Conservation (phyloP, 2,888 invertebrate species). For the Drosophila limbata region DNA sequence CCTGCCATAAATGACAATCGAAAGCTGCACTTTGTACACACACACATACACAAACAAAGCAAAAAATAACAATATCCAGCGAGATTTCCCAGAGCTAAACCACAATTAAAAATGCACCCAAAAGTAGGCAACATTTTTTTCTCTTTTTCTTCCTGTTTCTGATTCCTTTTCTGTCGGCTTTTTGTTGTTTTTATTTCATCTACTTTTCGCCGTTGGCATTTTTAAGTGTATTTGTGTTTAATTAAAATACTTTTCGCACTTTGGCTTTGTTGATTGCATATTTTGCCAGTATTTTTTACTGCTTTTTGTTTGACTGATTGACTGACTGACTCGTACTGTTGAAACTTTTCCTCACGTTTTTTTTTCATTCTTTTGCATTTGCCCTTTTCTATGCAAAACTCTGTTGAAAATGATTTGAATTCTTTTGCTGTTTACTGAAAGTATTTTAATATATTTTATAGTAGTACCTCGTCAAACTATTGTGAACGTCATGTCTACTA, state of each 20-base stretch:
- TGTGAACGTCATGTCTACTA: constrained; percentile 2
- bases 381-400: constrained; percentile 24
- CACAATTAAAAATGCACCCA: constrained; percentile 46
- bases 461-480: constrained; percentile 29
- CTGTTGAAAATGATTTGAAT: constrained; percentile 54
- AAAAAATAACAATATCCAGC: constrained; percentile 3
- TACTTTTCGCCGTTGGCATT: constrained; percentile 36
- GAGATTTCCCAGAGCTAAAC: constrained; percentile 11
- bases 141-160: background rate
- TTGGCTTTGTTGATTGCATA: constrained; percentile 56
- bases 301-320: constrained; percentile 34
- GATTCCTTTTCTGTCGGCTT: background rate
- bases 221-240: constrained; percentile 68
- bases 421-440: constrained; percentile 41
- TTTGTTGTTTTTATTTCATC: constrained; percentile 4
- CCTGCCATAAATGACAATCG: constrained; percentile 72
- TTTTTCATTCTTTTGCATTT: constrained; percentile 15
- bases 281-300: constrained; percentile 29
- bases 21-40: constrained; percentile 48
- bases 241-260: constrained; percentile 74
- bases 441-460: constrained; percentile 64
- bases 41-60: constrained; percentile 6
- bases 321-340: constrained; percentile 45
- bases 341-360: constrained; percentile 40
- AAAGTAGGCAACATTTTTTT: constrained; percentile 42